Evolutionary conservation across 2,113 vertebrate species (phyloP).

Genomic region (Furnarius figulus): DNA sequence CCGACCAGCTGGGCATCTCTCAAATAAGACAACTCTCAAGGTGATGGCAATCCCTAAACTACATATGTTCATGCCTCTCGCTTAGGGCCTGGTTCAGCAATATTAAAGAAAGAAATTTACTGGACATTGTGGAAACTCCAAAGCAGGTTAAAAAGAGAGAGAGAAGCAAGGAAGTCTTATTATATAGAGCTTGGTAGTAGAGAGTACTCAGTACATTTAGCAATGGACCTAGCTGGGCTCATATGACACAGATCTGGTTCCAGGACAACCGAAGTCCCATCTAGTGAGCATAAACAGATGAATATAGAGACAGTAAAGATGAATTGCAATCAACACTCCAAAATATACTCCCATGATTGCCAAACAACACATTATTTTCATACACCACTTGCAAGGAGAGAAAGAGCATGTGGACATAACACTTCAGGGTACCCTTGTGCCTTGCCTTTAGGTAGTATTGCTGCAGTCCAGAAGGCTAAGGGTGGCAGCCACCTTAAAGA

Average conservation of each 20-base stretch:
- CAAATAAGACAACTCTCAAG: background rate
- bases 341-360: background rate
- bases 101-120: background rate
- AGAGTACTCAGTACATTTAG: background rate
- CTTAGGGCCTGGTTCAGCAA: background rate
- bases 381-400: background rate
- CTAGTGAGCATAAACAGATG: background rate
- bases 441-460: background rate
- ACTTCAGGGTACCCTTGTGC: rapidly evolving
- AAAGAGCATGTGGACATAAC: background rate
- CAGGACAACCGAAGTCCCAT: rapidly evolving
- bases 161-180: background rate
- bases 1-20: background rate
- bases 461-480: background rate
- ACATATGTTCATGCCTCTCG: background rate
- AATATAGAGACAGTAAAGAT: background rate
- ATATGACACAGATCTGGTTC: rapidly evolving
- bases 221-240: rapidly evolving
- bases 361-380: background rate
- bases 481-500: rapidly evolving
- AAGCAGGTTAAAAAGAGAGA: background rate
- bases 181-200: background rate
- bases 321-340: background rate
- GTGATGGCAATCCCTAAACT: background rate
- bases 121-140: background rate